A percentile compares a stretch with the other conserved stretches of the same genome.
phyloP scores from a whole-genome alignment of 2,797 vertebrate species.

The Rhynchotus rufescens region DNA sequence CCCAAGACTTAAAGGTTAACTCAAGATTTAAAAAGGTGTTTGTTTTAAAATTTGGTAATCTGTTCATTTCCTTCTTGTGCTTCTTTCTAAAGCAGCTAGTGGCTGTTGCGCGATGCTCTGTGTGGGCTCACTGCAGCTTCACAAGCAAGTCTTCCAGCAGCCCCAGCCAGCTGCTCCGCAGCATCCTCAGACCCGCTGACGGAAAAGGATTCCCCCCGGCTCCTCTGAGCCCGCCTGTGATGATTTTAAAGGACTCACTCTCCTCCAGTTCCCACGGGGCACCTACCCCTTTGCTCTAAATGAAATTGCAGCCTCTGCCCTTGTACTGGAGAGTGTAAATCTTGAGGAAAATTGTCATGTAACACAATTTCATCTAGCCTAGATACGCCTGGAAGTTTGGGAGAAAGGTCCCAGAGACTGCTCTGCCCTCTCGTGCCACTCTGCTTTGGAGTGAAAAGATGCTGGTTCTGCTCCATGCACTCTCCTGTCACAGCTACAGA shows the following conservation, averaged over 20 bases:
- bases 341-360: background rate
- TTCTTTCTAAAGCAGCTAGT: background rate
- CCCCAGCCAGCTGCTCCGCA: background rate
- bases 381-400: no score
- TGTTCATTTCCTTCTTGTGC: background rate
- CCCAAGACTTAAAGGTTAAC: slow-evolving; percentile 19
- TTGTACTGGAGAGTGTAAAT: background rate
- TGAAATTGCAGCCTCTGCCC: background rate
- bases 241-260: background rate
- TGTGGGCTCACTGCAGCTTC: background rate
- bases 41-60: background rate
- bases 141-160: background rate
- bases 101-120: rapidly evolving
- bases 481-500: no score
- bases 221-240: background rate
- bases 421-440: no score
- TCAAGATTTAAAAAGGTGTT: background rate
- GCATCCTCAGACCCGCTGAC: background rate
- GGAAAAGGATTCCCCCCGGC: background rate
- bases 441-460: no score
- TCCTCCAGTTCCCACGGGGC: background rate
- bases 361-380: background rate
- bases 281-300: background rate
- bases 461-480: no score
- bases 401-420: no score